Base-by-base conservation (phyloP, 2,797 vertebrate species). In the Garrulus glandarius region DNA sequence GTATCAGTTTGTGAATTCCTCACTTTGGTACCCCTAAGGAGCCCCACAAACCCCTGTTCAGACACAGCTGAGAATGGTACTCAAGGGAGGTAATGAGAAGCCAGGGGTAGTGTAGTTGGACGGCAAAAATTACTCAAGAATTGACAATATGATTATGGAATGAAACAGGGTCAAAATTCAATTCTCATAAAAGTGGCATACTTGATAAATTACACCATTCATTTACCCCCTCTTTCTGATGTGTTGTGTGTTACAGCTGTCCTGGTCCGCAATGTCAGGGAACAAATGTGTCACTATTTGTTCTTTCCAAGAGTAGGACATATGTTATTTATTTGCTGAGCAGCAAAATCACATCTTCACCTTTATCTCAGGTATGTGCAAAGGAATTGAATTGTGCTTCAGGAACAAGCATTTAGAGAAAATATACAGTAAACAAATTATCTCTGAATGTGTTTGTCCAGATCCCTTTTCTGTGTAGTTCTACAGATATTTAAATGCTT, bases 121-220 rank as follows among this genome's bases (percentile, higher is more conserved):
- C 39, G n/a, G 29, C 32, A 90, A 82, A 79, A 75, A 37, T 43
- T 43, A 29, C 23, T 59, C 24, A 67, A 59, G 15, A 16, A 36
- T 26, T 79, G 60, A 75, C 46, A 63, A 39, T 1, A 0, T 15
- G 7, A 17, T 61, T 79, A 47, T 60, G 16, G 30, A 70, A 61
- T 59, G 6, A 60, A 86, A 52, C 15, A 8, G 21, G 15, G 10
- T 32, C 17, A 60, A 87, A 85, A 83, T 64, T 65, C 6, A 57
- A 23, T 76, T 76, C 17, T 56, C 27, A 44, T 69, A 34, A 10
- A 88, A 55, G 47, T 22, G 44, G 5, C 13, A 64, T 5, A 37
- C 4, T 52, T 80, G 26, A 34, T 43, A 55, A 63, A 22, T 43
- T 9, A 10, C 39, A 16, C 4, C 0, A 0, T 9, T 70, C 10